Conservation (phyloP, 1,140 invertebrate genomes). For the Macrobrachium nipponense region DNA sequence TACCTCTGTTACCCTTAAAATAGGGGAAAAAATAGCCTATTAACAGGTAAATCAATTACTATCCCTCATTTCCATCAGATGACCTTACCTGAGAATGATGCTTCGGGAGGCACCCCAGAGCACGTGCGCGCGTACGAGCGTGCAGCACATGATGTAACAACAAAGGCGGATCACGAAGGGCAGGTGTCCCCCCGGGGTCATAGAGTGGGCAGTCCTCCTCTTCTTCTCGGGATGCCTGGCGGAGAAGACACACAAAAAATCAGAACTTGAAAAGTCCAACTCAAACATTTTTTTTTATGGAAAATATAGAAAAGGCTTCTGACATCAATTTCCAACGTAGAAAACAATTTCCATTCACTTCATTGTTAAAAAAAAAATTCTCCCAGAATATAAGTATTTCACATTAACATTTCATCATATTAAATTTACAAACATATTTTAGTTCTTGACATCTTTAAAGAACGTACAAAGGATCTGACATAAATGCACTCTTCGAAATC, state of each 20-base stretch:
- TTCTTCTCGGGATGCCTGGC: constrained; percentile 41
- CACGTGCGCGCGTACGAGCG: constrained; percentile 37
- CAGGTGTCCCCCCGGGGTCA: neutral
- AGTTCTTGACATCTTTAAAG: too few species aligned
- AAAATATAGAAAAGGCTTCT: too few species aligned
- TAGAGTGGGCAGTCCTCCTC: constrained; percentile 1
- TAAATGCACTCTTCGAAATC: too few species aligned
- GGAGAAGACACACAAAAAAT: neutral
- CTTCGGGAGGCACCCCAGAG: constrained; percentile 32
- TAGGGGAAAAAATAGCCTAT: neutral
- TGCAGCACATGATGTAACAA: constrained; percentile 40
- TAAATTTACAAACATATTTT: too few species aligned
- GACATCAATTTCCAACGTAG: too few species aligned
- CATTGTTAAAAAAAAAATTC: too few species aligned
- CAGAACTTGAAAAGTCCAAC: neutral
- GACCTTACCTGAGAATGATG: constrained; percentile 39
- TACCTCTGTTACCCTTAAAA: neutral
- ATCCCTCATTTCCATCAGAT: neutral
- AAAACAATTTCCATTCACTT: too few species aligned
- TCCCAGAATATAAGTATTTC: too few species aligned
- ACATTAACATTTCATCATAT: too few species aligned
- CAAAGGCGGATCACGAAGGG: constrained; percentile 35
- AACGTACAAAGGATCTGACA: too few species aligned
- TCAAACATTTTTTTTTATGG: neutral
- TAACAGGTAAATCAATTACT: neutral